Evolutionary conservation across 1,140 invertebrate genomes (phyloP).

Genomic region (Drosophila kikkawai): DNA sequence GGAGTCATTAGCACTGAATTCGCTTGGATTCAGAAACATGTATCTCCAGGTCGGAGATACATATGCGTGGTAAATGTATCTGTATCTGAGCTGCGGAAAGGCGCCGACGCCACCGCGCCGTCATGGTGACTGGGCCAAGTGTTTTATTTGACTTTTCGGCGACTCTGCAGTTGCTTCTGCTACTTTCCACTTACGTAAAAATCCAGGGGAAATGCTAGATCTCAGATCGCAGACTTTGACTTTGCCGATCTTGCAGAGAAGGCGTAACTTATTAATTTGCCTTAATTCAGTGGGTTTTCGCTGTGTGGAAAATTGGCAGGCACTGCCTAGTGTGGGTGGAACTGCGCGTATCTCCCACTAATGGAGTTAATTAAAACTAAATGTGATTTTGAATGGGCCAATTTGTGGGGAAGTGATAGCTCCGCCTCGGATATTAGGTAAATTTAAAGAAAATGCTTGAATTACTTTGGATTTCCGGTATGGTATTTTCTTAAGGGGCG

Average conservation of each 20-base stretch:
- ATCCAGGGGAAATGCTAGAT: conserved; percentile 56
- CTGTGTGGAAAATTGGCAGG: conserved; percentile 65
- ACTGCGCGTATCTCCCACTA: conserved; percentile 39
- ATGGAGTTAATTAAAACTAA: conserved; percentile 55
- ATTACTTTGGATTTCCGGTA: conserved; percentile 7
- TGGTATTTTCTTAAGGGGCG: not conserved
- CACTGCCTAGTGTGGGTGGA: conserved; percentile 15
- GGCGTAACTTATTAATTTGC: conserved; percentile 73
- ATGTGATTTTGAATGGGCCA: conserved; percentile 41
- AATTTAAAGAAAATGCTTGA: not conserved
- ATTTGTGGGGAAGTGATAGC: conserved; percentile 42
- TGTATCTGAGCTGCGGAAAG: conserved; percentile 39
- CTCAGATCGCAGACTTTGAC: conserved; percentile 14
- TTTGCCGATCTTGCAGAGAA: conserved; percentile 35
- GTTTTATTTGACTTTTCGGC: conserved; percentile 42
- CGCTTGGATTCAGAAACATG: conserved; percentile 21
- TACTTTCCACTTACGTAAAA: conserved; percentile 58
- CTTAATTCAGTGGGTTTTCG: conserved; percentile 74
- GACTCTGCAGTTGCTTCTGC: conserved; percentile 25
- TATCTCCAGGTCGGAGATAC: conserved; percentile 26
- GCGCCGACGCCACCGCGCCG: conserved; percentile 20
- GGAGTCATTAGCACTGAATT: conserved; percentile 51
- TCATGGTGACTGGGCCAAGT: conserved; percentile 49
- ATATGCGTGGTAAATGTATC: conserved; percentile 11
- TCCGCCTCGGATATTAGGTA: not conserved